A percentile compares a stretch with the other conserved stretches of the same genome.
Evolutionary conservation across 2,113 vertebrate species (phyloP).

Genomic region (Phrynocephalus versicolor): DNA sequence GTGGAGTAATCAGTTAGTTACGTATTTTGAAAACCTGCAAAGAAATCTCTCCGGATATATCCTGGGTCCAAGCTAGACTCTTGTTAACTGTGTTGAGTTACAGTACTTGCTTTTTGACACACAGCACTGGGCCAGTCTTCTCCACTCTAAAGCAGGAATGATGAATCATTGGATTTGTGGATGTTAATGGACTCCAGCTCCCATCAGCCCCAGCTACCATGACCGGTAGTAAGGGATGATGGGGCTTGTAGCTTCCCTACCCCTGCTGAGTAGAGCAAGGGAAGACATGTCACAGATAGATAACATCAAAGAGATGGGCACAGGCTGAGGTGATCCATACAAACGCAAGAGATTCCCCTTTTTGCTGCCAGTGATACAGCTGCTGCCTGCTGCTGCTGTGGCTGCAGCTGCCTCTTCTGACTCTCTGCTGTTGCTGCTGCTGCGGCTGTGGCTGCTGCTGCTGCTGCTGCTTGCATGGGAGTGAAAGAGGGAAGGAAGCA

Average conservation of each 20-base stretch:
- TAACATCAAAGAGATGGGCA: neutral
- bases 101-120: fast-evolving
- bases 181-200: neutral
- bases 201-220: neutral
- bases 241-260: neutral
- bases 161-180: neutral
- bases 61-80: neutral
- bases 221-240: neutral
- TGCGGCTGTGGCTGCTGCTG: no score
- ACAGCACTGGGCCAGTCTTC: neutral
- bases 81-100: neutral
- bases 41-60: fast-evolving
- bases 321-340: slow-evolving; percentile 27
- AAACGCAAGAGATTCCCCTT: slow-evolving; percentile 8
- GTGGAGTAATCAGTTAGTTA: neutral
- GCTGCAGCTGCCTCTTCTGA: neutral
- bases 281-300: neutral
- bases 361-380: slow-evolving; percentile 11
- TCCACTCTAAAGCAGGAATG: neutral
- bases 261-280: neutral
- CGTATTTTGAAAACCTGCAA: neutral
- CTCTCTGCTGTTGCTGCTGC: slow-evolving; percentile 34
- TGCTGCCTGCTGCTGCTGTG: slow-evolving; percentile 21
- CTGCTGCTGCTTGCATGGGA: slow-evolving; percentile 32
- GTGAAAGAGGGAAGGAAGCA: slow-evolving; percentile 34